Percentiles rank a stretch among this genome's conserved stretches.
Conservation (phyloP, 2,888 invertebrate species). For the Apomyelois bistriatella region DNA sequence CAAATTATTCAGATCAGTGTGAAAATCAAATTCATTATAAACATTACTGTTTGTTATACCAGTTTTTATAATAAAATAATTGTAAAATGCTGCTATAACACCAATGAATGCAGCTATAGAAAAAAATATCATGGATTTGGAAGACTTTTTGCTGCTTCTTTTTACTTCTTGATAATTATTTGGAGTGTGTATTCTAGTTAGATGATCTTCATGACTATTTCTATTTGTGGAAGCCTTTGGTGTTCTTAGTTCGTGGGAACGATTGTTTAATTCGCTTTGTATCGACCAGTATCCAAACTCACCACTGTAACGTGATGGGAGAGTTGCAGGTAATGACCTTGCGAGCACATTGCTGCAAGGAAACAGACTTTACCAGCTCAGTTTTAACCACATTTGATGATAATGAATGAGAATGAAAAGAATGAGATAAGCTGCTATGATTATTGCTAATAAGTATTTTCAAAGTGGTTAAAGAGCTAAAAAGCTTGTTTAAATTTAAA, state of each 20-base stretch:
- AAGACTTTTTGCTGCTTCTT: background rate
- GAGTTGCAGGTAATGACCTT: constrained; percentile 59
- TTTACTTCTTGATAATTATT: background rate
- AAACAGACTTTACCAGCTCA: constrained; percentile 61
- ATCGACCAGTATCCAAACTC: constrained; percentile 27
- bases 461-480: constrained; percentile 11
- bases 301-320: constrained; percentile 58
- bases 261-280: constrained; percentile 15
- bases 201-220: background rate
- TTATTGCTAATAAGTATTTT: background rate
- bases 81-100: constrained; percentile 13
- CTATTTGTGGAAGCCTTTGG: background rate
- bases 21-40: constrained; percentile 49
- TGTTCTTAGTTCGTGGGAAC: background rate
- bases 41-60: constrained; percentile 16
- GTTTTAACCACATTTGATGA: constrained; percentile 23
- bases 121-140: constrained; percentile 10
- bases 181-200: background rate
- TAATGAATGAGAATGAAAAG: constrained; percentile 4
- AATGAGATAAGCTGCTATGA: background rate
- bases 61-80: constrained; percentile 7
- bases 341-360: constrained; percentile 59
- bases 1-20: constrained; percentile 47
- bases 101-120: constrained; percentile 15
- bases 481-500: background rate